These are phyloP conservation scores for Archips crataeganus DNA, from an alignment of 2,888 invertebrate genomes.

Conservation along the genomic window DNA sequence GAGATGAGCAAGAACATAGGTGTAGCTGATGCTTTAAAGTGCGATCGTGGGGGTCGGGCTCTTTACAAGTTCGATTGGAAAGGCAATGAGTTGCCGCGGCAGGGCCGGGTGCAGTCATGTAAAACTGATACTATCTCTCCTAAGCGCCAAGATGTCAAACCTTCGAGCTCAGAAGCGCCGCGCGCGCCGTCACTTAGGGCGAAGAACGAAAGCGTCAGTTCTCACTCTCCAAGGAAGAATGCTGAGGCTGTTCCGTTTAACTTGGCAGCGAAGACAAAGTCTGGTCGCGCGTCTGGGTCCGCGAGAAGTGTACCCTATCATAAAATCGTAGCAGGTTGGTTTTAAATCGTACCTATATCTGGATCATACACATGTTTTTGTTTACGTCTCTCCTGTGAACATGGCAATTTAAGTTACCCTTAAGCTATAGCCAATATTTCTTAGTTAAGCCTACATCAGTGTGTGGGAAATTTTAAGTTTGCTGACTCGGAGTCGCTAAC, in stretches of 20 bases:
- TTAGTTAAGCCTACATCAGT: too few species aligned
- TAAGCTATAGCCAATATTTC: too few species aligned
- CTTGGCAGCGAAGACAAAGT: conserved; percentile 62
- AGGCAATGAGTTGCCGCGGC: conserved; percentile 58
- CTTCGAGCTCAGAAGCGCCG: conserved; percentile 57
- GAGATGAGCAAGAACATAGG: conserved; percentile 75
- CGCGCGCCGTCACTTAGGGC: conserved; percentile 53
- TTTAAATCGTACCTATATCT: background rate
- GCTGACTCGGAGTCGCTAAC: too few species aligned
- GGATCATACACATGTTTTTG: too few species aligned
- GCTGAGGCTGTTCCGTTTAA: conserved; percentile 65
- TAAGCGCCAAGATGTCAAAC: conserved; percentile 55
- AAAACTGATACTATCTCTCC: conserved; percentile 53
- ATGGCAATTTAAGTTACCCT: too few species aligned
- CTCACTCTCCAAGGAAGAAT: conserved; percentile 63
- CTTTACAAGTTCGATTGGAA: conserved; percentile 50
- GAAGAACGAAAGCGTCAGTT: conserved; percentile 52
- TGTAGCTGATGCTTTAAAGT: conserved; percentile 63
- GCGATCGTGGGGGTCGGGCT: conserved; percentile 57
- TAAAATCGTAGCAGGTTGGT: conserved; percentile 74
- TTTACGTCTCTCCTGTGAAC: too few species aligned
- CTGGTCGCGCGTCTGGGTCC: conserved; percentile 56
- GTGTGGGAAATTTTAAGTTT: too few species aligned
- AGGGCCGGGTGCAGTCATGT: conserved; percentile 51
- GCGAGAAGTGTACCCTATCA: conserved; percentile 66